Evolutionary conservation across 2,113 vertebrate genomes (phyloP).

Genomic region (Actinemys pallida): DNA sequence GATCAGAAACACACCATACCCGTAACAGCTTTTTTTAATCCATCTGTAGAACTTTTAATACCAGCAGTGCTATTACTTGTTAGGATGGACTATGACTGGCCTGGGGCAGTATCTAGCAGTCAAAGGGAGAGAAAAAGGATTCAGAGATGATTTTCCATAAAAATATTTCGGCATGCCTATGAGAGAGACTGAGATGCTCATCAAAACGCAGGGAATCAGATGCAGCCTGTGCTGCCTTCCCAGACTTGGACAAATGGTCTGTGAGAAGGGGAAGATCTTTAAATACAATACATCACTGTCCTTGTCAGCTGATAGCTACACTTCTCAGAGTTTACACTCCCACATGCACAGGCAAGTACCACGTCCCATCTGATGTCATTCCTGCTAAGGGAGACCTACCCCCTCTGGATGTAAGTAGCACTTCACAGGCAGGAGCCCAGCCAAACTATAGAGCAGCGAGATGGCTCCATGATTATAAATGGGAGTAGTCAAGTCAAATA

Average conservation of each 20-base stretch:
- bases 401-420: too few species aligned
- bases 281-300: background rate
- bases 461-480: too few species aligned
- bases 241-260: background rate
- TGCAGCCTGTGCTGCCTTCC: background rate
- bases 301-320: background rate
- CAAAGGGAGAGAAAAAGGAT: background rate
- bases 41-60: background rate
- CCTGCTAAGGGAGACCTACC: too few species aligned
- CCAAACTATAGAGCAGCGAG: too few species aligned
- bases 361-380: too few species aligned
- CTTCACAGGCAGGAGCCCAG: too few species aligned
- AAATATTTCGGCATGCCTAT: background rate
- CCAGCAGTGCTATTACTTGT: background rate
- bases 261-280: background rate
- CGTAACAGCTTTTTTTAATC: background rate
- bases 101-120: accelerated
- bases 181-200: accelerated
- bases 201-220: background rate
- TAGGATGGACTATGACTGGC: background rate
- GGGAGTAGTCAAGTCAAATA: too few species aligned
- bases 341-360: too few species aligned
- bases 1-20: background rate
- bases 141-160: background rate
- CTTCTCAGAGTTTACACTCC: background rate